Evolutionary conservation across 2,113 vertebrate species (phyloP).

Genomic region (Percina caprodes): DNA sequence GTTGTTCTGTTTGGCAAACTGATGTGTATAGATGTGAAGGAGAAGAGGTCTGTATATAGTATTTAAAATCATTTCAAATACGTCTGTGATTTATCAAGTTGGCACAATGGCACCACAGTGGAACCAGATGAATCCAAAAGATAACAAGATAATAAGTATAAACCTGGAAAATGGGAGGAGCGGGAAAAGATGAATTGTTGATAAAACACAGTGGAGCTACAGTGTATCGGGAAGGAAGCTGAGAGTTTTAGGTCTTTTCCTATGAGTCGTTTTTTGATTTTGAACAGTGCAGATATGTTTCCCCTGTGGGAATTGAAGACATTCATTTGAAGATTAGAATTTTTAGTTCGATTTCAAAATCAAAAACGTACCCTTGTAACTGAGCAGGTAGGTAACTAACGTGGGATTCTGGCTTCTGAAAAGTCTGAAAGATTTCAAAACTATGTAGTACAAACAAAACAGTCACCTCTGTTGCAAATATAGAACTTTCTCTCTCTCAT

Average conservation of each 20-base stretch:
- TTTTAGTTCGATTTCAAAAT: constrained; percentile 77
- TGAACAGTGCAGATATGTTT: constrained; percentile 81
- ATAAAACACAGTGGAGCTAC: constrained; percentile 76
- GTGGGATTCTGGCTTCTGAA: constrained; percentile 64
- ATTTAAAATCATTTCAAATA: constrained; percentile 69
- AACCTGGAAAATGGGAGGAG: constrained; percentile 34
- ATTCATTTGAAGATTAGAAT: constrained; percentile 79
- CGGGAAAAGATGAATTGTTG: constrained; percentile 12
- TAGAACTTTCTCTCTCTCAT: constrained; percentile 73
- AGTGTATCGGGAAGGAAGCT: constrained; percentile 73
- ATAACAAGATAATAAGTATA: constrained; percentile 26
- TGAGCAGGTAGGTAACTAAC: constrained; percentile 64
- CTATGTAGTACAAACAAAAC: constrained; percentile 76
- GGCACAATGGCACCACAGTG: constrained; percentile 80
- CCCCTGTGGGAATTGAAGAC: constrained; percentile 75
- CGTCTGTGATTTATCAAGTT: constrained; percentile 66
- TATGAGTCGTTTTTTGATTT: constrained; percentile 77
- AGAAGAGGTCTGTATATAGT: constrained; percentile 62
- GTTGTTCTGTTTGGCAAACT: constrained; percentile 71
- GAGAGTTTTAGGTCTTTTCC: constrained; percentile 72
- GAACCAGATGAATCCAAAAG: constrained; percentile 67
- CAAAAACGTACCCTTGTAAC: constrained; percentile 72
- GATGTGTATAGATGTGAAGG: constrained; percentile 47
- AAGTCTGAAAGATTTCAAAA: constrained; percentile 78
- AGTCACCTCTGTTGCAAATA: constrained; percentile 81